These are phyloP conservation scores for Rhodinocichla rosea DNA, from an alignment of 2,113 vertebrate genomes.

Conservation along the genomic window DNA sequence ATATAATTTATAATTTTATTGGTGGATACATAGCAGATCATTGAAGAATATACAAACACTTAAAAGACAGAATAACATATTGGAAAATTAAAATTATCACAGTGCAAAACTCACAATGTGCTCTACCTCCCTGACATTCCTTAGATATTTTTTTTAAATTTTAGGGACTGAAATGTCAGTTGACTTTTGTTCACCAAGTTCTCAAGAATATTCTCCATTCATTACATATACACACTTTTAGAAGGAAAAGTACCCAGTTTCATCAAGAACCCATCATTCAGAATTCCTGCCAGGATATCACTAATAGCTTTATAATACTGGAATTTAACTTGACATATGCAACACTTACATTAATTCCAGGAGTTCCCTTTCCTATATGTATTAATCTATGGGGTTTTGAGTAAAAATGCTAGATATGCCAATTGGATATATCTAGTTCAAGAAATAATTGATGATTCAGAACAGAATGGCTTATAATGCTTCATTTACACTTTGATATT, in stretches of 20 bases:
- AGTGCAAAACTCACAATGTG: background rate
- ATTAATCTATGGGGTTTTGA: background rate
- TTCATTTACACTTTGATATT: background rate
- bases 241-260: background rate
- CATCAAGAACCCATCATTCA: background rate
- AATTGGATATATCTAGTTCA: background rate
- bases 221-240: rapidly evolving
- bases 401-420: background rate
- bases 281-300: background rate
- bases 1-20: background rate
- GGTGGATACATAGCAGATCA: background rate
- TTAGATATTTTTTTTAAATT: background rate
- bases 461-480: background rate
- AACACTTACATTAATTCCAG: background rate
- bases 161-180: background rate
- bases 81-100: background rate
- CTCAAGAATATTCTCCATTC: background rate
- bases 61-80: background rate
- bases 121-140: background rate
- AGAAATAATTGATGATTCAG: background rate
- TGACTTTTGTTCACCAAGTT: background rate
- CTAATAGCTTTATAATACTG: background rate
- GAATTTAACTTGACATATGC: background rate
- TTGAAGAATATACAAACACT: background rate
- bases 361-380: background rate